Base-by-base conservation (phyloP, 2,888 invertebrate genomes). In the Trichopoda pennipes region DNA sequence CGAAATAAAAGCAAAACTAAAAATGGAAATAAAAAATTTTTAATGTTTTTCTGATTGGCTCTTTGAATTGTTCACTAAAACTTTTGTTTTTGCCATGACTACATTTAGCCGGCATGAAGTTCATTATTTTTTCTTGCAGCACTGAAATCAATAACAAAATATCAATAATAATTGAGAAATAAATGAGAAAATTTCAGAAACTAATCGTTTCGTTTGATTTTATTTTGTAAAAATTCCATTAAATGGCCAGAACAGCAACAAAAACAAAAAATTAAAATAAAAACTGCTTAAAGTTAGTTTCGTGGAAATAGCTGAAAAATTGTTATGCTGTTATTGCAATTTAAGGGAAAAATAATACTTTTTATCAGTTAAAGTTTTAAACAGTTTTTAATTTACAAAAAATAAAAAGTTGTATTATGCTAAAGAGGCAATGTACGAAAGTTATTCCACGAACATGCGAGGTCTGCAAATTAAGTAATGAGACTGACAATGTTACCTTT, bases 41-140 rank as follows among this genome's bases (percentile, higher is more conserved):
- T 63, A 81, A 76, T 81, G 66, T 69, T 73, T 77, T 73, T 81
- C 78, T 78, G 69, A 78, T 78, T 70, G 78, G 70, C 64, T 74
- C 58, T 55, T 21, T 17, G 9, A 32, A 3, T 28, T 47, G 28
- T 44, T 32, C 35, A 19, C 19, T 49, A 19, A 19, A 49, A 10
- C 17, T 60, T 7, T 21, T 42, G 7, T 12, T 23, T 21, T 16
- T 53, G 14, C 23, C 23, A 23, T 23, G 23, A 3, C 42, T 44
- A 16, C 14, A 44, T 44, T 16, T 44, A 44, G 44, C 8, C 19
- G 35, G 23, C 14, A 49, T 64, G 58, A 63, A 81, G 69, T 74
- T 74, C 61, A 79, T 73, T 73, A 74, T 77, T 58, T 61, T 63
- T 55, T 42, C n/a, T n/a, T n/a, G n/a, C n/a, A 19, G 53, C 23